Evolutionary conservation across 2,797 vertebrate species (phyloP), one percentile per base, ranked within the genome.

Genomic region (Lagodon rhomboides): DNA sequence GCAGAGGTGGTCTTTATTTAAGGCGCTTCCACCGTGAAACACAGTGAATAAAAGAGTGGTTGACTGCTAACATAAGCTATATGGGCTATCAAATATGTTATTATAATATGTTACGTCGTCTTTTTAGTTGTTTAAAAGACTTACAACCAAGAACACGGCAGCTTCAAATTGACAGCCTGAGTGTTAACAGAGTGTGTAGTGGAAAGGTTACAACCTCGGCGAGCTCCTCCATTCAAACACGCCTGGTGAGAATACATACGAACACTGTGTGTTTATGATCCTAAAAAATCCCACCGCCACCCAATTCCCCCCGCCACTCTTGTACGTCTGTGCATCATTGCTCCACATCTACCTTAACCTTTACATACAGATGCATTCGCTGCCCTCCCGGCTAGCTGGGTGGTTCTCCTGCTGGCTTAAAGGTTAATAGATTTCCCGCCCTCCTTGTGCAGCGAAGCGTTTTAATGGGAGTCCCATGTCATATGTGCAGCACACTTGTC

Each of bases 341-440:
- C 82, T 76, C 68, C 72, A 65, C 82, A 82, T 88, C 77, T 84
- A 54, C 41, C 25, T 72, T 94, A 93, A 95, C 92, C 94, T 94
- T 95, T 94, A 87, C 84, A 88, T 87, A 83, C 65, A 92, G 76
- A 85, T 86, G 83, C 86, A 76, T 87, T 82, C 69, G 61, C 91
- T 82, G 60, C 77, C 86, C 85, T 85, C 82, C 86, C 22, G 49
- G 79, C 80, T 62, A 63, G 82, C 76, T 75, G 73, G 49, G 59
- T 82, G 84, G 63, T 87, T 83, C 90, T 88, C 85, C 87, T 87
- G 85, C 92, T 85, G 67, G 75, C 89, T 85, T 87, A 94, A 95
- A 95, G 93, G 95, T 95, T 95, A 94, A 95, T 95, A 92, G 91
- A 93, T 94, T 93, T 91, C 87, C 85, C 69, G n/a, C 80, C 77